A percentile compares a stretch with the other conserved stretches of the same genome.
Conservation (phyloP, 2,888 invertebrate genomes). For the Odontomyia ornata region DNA sequence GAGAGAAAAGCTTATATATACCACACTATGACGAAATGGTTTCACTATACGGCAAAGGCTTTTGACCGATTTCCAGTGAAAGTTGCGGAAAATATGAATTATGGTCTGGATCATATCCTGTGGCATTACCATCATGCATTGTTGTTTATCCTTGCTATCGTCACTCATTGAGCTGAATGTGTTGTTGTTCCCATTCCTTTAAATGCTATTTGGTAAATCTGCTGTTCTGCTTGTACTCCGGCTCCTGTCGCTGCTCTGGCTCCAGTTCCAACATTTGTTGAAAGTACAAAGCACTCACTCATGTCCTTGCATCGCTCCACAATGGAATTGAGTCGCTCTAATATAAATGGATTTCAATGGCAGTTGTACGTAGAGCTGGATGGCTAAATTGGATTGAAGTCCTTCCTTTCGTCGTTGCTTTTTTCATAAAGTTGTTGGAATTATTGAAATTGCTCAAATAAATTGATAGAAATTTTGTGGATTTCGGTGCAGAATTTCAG, state of each 20-base stretch:
- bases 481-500: background rate
- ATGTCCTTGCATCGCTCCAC: slow-evolving; percentile 14
- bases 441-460: slow-evolving; percentile 35
- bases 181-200: background rate
- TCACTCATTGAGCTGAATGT: background rate
- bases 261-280: background rate
- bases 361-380: background rate
- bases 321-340: background rate
- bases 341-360: slow-evolving; percentile 34
- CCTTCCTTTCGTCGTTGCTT: background rate
- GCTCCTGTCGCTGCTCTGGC: no score
- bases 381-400: slow-evolving; percentile 30
- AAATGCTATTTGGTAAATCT: no score
- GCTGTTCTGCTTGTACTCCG: no score
- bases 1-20: no score
- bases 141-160: slow-evolving; percentile 3
- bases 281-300: slow-evolving; percentile 10
- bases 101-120: background rate
- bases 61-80: background rate
- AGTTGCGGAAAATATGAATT: slow-evolving; percentile 31
- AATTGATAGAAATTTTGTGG: slow-evolving; percentile 20
- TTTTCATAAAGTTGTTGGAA: background rate
- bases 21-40: background rate
- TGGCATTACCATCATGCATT: background rate
- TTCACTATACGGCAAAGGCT: background rate